Evolutionary conservation across 2,113 vertebrate genomes (phyloP), one percentile per base, ranked within the genome.

Genomic region (Chaenogobius annularis): DNA sequence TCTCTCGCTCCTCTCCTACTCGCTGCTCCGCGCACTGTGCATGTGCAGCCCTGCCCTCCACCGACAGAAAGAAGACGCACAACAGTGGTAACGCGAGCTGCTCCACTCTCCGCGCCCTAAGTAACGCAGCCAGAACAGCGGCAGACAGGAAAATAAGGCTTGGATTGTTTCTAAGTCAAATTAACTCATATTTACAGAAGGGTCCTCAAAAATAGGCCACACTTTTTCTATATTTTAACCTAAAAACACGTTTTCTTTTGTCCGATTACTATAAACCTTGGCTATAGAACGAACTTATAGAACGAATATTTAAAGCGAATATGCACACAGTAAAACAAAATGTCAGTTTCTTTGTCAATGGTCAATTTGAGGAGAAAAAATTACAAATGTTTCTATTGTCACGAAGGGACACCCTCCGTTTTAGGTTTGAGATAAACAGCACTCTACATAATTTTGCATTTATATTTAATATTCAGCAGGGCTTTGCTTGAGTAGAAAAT

Each of bases 1-100:
- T 63, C 74, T 69, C 62, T 83, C 81, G 79, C 66, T 77, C 80
- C 83, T 64, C 84, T 46, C 13, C 44, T 46, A 6, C 37, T 40
- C 12, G 77, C 74, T 70, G 70, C 59, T 70, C 64, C 82, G 74
- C 73, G 43, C 40, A 3, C 31, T 46, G 73, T 37, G 79, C 77
- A 65, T 58, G 82, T 44, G 75, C 79, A 79, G 74, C 75, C 70
- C 67, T 67, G 74, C 69, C 80, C 66, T 46, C 73, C 67, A 12
- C 70, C 61, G 61, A 40, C 61, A n/a, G 13, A 17, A 15, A 62
- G 59, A 15, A 62, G 17, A 62, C 31, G 31, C 26, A 54, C 50
- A 54, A 1, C 1, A 10, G 50, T 14, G 58, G 58, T 31, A 61
- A 26, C 2, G 58, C 58, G 61, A 40, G 61, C 61, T 40, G 61